Evolutionary conservation across 2,888 invertebrate genomes (phyloP), one percentile per base, ranked within the genome.

Genomic region (Drosophila monieri): DNA sequence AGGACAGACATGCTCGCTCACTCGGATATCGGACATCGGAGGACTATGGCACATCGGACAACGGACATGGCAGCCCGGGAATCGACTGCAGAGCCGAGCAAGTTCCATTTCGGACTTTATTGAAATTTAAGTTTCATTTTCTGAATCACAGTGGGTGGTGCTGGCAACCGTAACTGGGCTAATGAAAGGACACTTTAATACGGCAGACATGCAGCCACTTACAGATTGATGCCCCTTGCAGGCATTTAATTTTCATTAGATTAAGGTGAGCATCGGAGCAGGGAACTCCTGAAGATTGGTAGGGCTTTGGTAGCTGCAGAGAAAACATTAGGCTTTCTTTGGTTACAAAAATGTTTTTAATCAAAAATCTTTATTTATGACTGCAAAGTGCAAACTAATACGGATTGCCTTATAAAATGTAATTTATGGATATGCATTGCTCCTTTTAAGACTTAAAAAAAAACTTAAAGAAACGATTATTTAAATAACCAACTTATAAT

Each of bases 241-340:
- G 53, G 37, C 75, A 60, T 70, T 85, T 62, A 55, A 76, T 76
- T 76, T 84, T 77, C 70, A 80, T 84, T 81, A 73, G 76, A 80
- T 81, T 84, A 80, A 64, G 72, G 51, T 68, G 72, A 80, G 69
- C 84, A 61, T 44, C 6, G 35, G 58, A 46, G 57, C 9, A 18
- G 35, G 35, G 25, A 14, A 14, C 44, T 23, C 6, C 25, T 15
- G 8, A 25, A n/a, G 21, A 46, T 21, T 39, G 14, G 41, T 8
- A 35, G 2, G 35, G 35, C n/a, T 35, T n/a, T 35, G 6, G 4
- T 14, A 14, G 14, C 6, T 35, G 35, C 35, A 35, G 35, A n/a
- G 35, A 35, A 35, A 35, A 35, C 35, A n/a, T 35, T 6, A 35
- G n/a, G n/a, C n/a, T n/a, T 35, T 2, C 35, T 35, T 6, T n/a